A percentile compares a stretch with the other conserved stretches of the same genome.
These are phyloP conservation scores for Caracal caracal DNA, from an alignment of 2,113 vertebrate species.

Conservation along the genomic window DNA sequence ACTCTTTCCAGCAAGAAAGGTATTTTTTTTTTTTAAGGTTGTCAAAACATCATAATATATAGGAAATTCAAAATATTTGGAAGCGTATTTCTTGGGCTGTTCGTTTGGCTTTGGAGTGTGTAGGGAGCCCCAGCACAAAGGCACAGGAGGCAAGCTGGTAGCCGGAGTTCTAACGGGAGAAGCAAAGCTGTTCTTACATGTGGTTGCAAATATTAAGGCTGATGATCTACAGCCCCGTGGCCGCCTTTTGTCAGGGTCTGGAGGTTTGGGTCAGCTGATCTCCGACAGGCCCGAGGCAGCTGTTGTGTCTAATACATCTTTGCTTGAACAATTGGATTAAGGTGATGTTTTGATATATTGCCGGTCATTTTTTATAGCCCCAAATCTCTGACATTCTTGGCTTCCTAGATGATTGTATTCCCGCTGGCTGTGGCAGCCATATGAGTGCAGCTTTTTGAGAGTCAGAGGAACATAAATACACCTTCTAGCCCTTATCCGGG, in stretches of 20 bases:
- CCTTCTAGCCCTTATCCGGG: background rate
- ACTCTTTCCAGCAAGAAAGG: background rate
- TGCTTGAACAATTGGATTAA: conserved; percentile 71
- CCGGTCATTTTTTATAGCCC: conserved; percentile 65
- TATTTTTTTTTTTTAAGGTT: background rate
- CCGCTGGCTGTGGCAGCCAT: background rate
- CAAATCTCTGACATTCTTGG: conserved; percentile 63
- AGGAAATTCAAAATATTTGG: background rate
- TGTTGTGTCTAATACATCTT: conserved; percentile 67
- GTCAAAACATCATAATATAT: background rate
- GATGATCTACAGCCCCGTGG: conserved; percentile 22
- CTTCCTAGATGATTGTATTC: conserved; percentile 59
- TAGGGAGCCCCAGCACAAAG: background rate
- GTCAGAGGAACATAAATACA: conserved; percentile 37
- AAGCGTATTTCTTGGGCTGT: background rate
- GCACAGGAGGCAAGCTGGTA: background rate
- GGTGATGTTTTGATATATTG: conserved; percentile 74
- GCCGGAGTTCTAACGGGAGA: background rate
- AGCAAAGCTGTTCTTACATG: background rate
- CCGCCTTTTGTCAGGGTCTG: conserved; percentile 55
- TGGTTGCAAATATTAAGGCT: conserved; percentile 34
- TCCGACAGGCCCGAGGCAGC: conserved; percentile 40
- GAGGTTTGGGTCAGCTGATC: conserved; percentile 40
- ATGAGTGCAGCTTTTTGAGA: conserved; percentile 40
- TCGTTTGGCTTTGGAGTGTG: background rate